Evolutionary conservation across 2,888 invertebrate species (phyloP), one percentile per base, ranked within the genome.

Genomic region (Ganaspis brasiliensis): DNA sequence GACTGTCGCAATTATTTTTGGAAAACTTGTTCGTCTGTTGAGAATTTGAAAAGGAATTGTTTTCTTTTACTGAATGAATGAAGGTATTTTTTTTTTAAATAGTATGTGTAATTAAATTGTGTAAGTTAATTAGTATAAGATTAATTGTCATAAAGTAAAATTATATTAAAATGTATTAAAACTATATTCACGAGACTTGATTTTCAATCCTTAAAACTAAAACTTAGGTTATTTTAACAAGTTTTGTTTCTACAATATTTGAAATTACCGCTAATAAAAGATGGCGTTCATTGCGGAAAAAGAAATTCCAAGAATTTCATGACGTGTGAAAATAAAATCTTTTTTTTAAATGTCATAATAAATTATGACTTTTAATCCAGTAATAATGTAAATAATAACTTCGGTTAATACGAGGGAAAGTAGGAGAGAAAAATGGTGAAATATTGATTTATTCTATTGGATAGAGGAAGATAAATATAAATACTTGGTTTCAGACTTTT

Each of bases 11-110:
- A n/a, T 26, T 67, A 26, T 67, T 67, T n/a, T 26, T 67, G 26
- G 67, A 67, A 45, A 67, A 67, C 45, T 49, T 67, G 24, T 67
- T 67, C 40, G 45, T 45, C n/a, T 24, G 67, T 24, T 49, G 45
- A 45, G 1, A 37, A 12, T 40, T 9, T 61, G 37, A 10, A 61
- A 35, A 56, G 14, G 31, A 59, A n/a, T 19, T 19, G 14, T 49
- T 49, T 49, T 26, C 9, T 59, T 16, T 9, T 59, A n/a, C 31
- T 59, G n/a, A 57, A 14, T 16, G 31, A 61, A 45, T 26, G 14
- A 40, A 63, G 40, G 40, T 63, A 63, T 63, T 35, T 61, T 63
- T 26, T 67, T 24, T 40, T n/a, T n/a, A n/a, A 21, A 12, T 10
- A n/a, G n/a, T 37, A 37, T 61, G 4, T 14, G 45, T 45, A 1